Base-by-base conservation (phyloP, 2,113 vertebrate species). In the Crypturellus undulatus region DNA sequence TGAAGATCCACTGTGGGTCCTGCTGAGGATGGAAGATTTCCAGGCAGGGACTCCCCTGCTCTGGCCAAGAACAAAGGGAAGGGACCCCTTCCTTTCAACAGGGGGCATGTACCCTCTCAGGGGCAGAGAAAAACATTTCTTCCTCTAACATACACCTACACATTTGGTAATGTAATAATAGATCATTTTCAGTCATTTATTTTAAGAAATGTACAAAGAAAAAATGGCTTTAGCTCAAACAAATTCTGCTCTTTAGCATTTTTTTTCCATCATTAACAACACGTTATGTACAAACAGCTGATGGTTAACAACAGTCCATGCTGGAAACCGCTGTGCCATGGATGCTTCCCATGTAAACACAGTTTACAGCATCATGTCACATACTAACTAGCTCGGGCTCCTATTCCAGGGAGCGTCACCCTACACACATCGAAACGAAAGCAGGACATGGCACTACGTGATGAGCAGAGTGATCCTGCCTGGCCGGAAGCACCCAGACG, bases 181-280 rank as follows among this genome's bases (percentile, higher is more conserved):
- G 90, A 87, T 63, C 30, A 19, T 97, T 96, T 90, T 94, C 36
- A 26, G 56, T 90, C 40, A 85, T 97, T 97, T 97, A 97, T 97
- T 97, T 79, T 97, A 97, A 97, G 97, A 97, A 97, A 97, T 49
- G 89, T 97, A 97, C 94, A 97, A 97, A 97, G 77, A 47, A 49
- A 94, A 94, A 95, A 65, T 2, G 25, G 92, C 92, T 87, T 88
- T 7, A 92, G 87, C 90, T 92, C 83, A 49, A 92, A 77, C 45
- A 14, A 68, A 77, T n/a, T 85, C 80, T 71, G 89, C 90, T 81
- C 92, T 85, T 69, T 18, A 83, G 87, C 79, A 56, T 68, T 80
- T 75, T 49, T 42, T 49, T 42, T 51, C 85, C 90, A 19, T 25
- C 70, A 51, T 85, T 0, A 42, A 93, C 89, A 1, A 96, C 83